Evolutionary conservation across 1,140 invertebrate species (phyloP).

Genomic region (Parapsyche elsis): DNA sequence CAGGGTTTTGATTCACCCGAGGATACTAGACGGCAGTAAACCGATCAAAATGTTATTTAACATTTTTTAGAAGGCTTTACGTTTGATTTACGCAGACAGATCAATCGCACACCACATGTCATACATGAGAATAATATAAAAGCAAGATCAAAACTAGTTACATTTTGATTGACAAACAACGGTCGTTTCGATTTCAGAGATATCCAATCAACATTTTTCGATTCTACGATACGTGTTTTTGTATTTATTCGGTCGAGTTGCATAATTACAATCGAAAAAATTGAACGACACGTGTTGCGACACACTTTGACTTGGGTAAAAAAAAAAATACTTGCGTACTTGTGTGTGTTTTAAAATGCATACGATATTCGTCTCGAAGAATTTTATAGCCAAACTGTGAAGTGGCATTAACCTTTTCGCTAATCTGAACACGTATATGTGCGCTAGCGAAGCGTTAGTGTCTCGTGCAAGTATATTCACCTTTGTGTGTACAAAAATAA

Average conservation of each 20-base stretch:
- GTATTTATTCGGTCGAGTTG: neutral
- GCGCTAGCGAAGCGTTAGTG: neutral
- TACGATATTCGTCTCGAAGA: slow-evolving; percentile 2
- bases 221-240: neutral
- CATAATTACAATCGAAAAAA: slow-evolving; percentile 4
- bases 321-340: neutral
- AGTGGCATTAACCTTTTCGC: slow-evolving; percentile 32
- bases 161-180: slow-evolving; percentile 13
- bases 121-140: too few relatives aligned
- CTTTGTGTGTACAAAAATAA: neutral
- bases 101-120: too few relatives aligned
- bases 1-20: slow-evolving; percentile 4
- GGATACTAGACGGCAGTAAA: slow-evolving; percentile 3
- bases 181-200: slow-evolving; percentile 4
- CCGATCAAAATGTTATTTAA: neutral
- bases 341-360: neutral
- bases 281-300: neutral
- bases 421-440: slow-evolving; percentile 23
- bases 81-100: too few relatives aligned
- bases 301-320: too few relatives aligned
- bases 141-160: too few relatives aligned
- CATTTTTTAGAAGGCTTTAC: too few relatives aligned
- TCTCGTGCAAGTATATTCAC: slow-evolving; percentile 7
- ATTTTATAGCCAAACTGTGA: slow-evolving; percentile 11
- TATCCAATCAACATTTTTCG: neutral